phyloP scores from a whole-genome alignment of 2,797 vertebrate genomes.

The Emydoidea blandingii region DNA sequence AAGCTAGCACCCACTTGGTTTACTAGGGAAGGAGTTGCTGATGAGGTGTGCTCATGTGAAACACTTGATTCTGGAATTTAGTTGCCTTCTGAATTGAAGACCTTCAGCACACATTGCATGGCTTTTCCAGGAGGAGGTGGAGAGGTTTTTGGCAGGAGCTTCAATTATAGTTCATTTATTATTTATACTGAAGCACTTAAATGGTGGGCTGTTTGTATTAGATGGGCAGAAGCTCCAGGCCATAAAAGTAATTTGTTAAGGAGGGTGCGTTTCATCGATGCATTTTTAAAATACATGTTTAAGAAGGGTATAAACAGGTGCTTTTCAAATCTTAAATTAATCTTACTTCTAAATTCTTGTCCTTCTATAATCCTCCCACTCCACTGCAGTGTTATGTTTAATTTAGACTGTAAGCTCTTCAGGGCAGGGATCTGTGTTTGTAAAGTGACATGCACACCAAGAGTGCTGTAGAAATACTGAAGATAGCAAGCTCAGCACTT shows the following conservation, averaged over 20 bases:
- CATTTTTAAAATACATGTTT: background rate
- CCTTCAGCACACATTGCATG: background rate
- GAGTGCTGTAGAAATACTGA: background rate
- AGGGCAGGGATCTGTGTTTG: background rate
- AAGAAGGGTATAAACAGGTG: background rate
- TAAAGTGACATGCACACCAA: background rate
- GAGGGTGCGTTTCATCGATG: background rate
- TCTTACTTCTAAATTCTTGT: background rate
- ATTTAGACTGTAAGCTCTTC: background rate
- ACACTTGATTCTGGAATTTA: background rate
- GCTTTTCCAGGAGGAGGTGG: background rate
- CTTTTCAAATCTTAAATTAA: background rate
- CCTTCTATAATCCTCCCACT: background rate
- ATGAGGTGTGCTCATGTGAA: background rate
- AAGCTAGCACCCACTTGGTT: background rate
- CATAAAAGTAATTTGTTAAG: background rate
- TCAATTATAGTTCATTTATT: conserved; percentile 20
- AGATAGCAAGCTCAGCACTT: background rate
- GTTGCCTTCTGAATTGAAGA: background rate
- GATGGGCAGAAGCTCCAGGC: background rate
- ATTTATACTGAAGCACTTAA: conserved; percentile 14
- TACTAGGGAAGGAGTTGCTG: background rate
- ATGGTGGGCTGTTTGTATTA: background rate
- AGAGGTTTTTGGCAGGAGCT: conserved; percentile 13
- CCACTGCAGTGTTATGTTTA: background rate